A percentile compares a stretch with the other conserved stretches of the same genome.
phyloP scores from a whole-genome alignment of 37 sponge, comb jelly and placozoan genomes.

The Halichondria panicea region DNA sequence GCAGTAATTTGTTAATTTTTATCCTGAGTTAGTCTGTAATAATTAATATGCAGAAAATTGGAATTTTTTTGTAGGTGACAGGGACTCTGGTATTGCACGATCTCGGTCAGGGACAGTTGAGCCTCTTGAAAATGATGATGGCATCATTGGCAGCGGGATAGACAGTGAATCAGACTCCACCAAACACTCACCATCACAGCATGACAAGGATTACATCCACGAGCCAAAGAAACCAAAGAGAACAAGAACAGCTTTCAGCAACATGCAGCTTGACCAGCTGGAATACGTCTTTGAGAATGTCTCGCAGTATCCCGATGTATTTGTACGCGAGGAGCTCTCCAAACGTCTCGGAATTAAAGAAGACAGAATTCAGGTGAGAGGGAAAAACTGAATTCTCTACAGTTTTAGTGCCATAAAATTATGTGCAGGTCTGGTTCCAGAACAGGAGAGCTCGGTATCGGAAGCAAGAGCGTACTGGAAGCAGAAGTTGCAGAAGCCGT shows the following conservation, averaged over 20 bases:
- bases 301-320: constrained; percentile 79
- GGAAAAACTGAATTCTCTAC: no score
- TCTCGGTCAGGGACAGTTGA: background rate
- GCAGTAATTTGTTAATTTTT: no score
- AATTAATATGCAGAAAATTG: no score
- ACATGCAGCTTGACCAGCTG: constrained; percentile 60
- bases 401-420: background rate
- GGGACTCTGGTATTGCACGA: background rate
- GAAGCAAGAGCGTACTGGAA: constrained; percentile 76
- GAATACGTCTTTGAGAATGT: constrained; percentile 59
- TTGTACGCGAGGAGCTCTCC: constrained; percentile 60
- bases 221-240: constrained; percentile 61
- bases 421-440: constrained; percentile 71
- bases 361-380: constrained; percentile 65
- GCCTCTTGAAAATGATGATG: background rate
- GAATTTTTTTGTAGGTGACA: no score
- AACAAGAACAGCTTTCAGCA: constrained; percentile 65
- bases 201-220: constrained; percentile 14
- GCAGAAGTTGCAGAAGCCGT: constrained; percentile 52
- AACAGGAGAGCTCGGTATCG: constrained; percentile 68
- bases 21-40: no score
- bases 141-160: constrained; percentile 16
- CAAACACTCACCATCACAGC: constrained; percentile 14
- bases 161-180: constrained; percentile 35
- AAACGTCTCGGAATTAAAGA: constrained; percentile 56